Conservation (phyloP, 2,113 vertebrate genomes). For the Passer domesticus region DNA sequence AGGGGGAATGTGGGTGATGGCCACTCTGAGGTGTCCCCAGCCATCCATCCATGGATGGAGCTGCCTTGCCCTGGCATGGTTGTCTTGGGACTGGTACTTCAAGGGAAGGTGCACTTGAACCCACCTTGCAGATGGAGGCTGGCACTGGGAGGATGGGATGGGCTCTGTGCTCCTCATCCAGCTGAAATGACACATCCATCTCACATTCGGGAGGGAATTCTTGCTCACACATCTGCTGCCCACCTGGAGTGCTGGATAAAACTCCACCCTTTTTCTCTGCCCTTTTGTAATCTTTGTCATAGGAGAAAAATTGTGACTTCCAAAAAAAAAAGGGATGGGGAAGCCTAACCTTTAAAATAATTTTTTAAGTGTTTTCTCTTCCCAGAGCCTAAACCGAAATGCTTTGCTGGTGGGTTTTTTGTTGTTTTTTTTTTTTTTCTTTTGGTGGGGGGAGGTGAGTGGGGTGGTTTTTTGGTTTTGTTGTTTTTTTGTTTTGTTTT, state of each 20-base stretch:
- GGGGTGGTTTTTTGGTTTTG: too few relatives aligned
- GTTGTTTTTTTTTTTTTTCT: background rate
- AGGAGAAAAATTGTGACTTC: background rate
- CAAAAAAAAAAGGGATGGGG: background rate
- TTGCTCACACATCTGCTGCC: background rate
- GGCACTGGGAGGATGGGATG: accelerated
- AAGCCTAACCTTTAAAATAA: background rate
- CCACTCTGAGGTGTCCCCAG: background rate
- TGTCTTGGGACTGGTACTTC: background rate
- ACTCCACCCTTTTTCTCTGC: accelerated
- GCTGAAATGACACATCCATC: background rate
- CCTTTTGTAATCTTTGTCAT: background rate
- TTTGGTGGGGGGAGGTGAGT: accelerated
- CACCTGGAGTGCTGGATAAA: background rate
- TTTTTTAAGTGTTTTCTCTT: background rate
- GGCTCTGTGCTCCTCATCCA: background rate
- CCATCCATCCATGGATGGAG: background rate
- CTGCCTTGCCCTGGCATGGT: background rate
- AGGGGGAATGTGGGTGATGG: background rate
- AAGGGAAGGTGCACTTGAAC: background rate
- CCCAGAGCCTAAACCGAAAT: background rate
- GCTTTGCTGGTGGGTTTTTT: background rate
- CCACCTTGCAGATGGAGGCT: background rate
- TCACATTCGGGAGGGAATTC: background rate
- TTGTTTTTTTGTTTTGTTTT: background rate